A percentile compares a stretch with the other conserved stretches of the same genome.
These are phyloP conservation scores for Globicephala melas DNA, from an alignment of 2,113 vertebrate genomes.

Conservation along the genomic window DNA sequence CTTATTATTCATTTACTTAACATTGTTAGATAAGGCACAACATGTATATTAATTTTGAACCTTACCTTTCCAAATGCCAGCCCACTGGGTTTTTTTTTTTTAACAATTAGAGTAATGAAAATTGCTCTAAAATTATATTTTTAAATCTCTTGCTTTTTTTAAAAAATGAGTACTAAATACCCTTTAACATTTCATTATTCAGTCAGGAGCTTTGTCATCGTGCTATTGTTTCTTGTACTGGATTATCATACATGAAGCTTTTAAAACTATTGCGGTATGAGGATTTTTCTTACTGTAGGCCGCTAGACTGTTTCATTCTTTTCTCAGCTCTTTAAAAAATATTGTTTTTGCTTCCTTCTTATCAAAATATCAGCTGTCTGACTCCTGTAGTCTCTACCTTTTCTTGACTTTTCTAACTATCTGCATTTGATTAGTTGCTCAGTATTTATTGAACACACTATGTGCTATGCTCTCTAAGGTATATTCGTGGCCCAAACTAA, in stretches of 20 bases:
- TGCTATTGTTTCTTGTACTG: not conserved
- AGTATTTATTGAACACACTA: not conserved
- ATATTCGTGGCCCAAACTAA: not conserved
- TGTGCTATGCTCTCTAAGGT: not conserved
- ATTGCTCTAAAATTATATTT: not conserved
- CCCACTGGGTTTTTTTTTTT: not conserved
- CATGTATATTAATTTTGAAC: not conserved
- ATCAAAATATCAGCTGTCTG: not conserved
- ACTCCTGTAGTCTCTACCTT: not conserved
- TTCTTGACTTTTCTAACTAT: not conserved
- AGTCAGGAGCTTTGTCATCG: not conserved
- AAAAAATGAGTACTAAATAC: not conserved
- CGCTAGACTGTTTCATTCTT: not conserved
- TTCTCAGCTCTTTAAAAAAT: not conserved
- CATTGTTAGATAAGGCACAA: not conserved
- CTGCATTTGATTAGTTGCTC: not conserved
- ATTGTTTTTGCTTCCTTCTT: not conserved
- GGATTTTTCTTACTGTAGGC: not conserved
- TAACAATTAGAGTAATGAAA: not conserved
- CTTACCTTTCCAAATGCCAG: not conserved
- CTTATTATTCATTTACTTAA: not conserved
- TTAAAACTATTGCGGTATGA: not conserved
- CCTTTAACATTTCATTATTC: not conserved
- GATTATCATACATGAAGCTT: not conserved
- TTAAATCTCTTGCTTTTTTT: not conserved